These are phyloP conservation scores for Halocaridina rubra DNA, from an alignment of 2,888 invertebrate genomes.

Conservation along the genomic window DNA sequence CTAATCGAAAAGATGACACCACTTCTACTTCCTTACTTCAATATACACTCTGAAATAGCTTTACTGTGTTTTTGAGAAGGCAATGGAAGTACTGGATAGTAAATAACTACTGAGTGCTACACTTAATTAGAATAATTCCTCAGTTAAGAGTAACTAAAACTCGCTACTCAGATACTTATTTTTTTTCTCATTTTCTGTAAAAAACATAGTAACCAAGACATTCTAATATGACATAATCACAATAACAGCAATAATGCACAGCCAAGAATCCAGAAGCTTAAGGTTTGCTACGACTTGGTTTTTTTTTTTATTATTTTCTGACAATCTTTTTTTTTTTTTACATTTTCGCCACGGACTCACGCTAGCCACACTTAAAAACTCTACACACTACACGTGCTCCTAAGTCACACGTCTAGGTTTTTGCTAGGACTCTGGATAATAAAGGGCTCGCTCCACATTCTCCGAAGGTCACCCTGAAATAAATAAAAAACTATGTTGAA, in stretches of 20 bases:
- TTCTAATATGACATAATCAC: not conserved
- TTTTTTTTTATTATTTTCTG: not conserved
- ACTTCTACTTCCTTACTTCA: not conserved
- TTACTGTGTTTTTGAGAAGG: conserved; percentile 32
- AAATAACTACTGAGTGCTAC: too few relatives aligned
- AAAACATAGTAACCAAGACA: not conserved
- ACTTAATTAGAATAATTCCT: too few relatives aligned
- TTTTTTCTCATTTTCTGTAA: not conserved
- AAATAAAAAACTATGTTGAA: too few relatives aligned
- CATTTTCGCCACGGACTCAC: not conserved
- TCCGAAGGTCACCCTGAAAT: conserved; percentile 89
- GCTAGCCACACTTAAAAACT: conserved; percentile 20
- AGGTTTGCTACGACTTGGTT: not conserved
- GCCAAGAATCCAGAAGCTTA: conserved; percentile 34
- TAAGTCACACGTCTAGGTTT: conserved; percentile 63
- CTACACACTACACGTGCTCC: conserved; percentile 18
- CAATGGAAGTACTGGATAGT: conserved; percentile 20
- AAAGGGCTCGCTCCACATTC: conserved; percentile 98
- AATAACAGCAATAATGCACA: not conserved
- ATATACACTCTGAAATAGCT: conserved; percentile 15
- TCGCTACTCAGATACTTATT: too few relatives aligned
- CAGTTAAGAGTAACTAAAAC: too few relatives aligned
- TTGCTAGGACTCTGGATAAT: conserved; percentile 56
- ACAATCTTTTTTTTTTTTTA: too few relatives aligned
- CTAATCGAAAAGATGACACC: not conserved